phyloP scores from a whole-genome alignment of 2,797 vertebrate species.

The Gallirallus australis region DNA sequence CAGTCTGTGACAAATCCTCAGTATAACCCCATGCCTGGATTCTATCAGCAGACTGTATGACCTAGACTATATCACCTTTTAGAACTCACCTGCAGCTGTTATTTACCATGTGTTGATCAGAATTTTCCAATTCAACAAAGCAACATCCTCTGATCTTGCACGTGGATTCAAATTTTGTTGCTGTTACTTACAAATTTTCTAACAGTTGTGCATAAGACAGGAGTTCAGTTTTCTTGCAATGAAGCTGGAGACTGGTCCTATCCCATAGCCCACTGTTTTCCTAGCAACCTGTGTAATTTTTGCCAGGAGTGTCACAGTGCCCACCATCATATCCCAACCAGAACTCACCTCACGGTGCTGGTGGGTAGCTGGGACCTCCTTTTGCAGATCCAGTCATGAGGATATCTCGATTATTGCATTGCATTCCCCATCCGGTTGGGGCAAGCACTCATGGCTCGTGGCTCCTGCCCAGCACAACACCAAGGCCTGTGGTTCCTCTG shows the following conservation, averaged over 20 bases:
- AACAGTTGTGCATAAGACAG: not conserved
- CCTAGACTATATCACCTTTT: not conserved
- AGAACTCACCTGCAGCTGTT: not conserved
- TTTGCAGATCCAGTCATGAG: not conserved
- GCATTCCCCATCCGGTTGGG: not conserved
- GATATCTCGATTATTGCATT: not conserved
- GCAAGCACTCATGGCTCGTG: not conserved
- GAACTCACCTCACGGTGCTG: not conserved
- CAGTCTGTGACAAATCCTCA: not conserved
- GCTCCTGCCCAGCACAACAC: fast-evolving
- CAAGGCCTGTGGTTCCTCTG: not conserved
- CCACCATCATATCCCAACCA: not conserved
- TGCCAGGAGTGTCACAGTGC: not conserved
- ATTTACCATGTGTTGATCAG: not conserved
- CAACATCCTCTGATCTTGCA: not conserved
- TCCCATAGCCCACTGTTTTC: not conserved
- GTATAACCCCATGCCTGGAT: not conserved
- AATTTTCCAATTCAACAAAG: not conserved
- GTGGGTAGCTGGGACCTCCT: not conserved
- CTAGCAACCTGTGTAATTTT: not conserved
- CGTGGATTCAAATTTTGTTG: not conserved
- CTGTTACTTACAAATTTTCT: not conserved
- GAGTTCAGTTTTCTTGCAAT: not conserved
- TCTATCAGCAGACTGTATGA: not conserved
- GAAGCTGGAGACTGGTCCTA: not conserved